Evolutionary conservation across 2,113 vertebrate species (phyloP), one percentile per base, ranked within the genome.

Genomic region (Notothenia rossii): DNA sequence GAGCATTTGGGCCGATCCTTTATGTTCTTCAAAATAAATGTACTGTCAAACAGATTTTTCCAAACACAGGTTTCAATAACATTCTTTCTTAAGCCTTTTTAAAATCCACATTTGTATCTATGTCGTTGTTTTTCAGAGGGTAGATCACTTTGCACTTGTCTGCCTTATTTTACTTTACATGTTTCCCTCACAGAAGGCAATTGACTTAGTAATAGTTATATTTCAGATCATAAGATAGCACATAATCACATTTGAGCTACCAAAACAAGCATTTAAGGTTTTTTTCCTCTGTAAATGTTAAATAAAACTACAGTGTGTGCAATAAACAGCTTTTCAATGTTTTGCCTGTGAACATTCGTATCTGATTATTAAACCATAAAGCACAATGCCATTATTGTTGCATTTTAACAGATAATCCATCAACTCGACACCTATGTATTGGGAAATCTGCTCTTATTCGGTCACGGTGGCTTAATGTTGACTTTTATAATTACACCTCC

Each of bases 401-500:
- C 71, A 71, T 51, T 82, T 79, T 58, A 36, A 50, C 61, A 64
- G 25, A 61, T 73, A 79, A 89, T 88, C 81, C 69, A 76, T 86
- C 83, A 83, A 75, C 33, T 7, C 10, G 20, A 12, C 59, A 18
- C 61, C 67, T 53, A 3, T 0, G n/a, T 51, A 13, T 91, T 89
- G 81, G 80, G 86, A 88, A 92, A 93, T 75, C 29, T 66, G 71
- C 54, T 66, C 81, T 58, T 65, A 53, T 77, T 77, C 79, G 67
- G 83, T 85, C 75, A 80, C 0, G 12, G 33, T 51, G 75, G 70
- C 43, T 82, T 36, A 65, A 49, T 72, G 77, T 71, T 84, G 79
- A 85, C 59, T 76, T 83, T 87, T 76, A 88, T 84, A 82, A 91
- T 89, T 89, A 51, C 77, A 54, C 61, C 63, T 83, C 9, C 0